These are phyloP conservation scores for Loris lydekkerianus DNA, from an alignment of 2,797 vertebrate genomes.

Conservation along the genomic window DNA sequence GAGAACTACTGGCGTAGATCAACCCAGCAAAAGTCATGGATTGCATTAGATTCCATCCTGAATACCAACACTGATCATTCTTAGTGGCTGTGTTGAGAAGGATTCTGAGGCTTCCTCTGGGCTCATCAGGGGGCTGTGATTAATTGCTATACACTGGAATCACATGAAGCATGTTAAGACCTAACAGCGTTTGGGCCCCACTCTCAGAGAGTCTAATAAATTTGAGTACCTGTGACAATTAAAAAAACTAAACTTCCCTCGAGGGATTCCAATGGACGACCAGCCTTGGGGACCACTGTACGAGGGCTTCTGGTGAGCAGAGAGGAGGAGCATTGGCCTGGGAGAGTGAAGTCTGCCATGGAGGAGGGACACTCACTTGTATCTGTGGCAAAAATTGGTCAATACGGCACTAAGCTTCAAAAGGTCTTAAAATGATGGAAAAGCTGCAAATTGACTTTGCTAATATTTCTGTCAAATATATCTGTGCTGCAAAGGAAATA, in stretches of 20 bases:
- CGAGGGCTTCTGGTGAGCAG: neutral
- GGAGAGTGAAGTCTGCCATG: neutral
- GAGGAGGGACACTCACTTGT: neutral
- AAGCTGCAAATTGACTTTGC: neutral
- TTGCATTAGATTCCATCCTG: neutral
- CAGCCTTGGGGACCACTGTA: neutral
- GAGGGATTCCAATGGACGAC: neutral
- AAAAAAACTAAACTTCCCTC: neutral
- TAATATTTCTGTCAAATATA: neutral
- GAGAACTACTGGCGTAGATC: neutral
- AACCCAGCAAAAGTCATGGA: neutral
- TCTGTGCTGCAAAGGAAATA: neutral
- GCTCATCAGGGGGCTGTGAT: neutral
- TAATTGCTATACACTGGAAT: neutral
- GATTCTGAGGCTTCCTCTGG: neutral
- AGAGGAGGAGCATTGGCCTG: neutral
- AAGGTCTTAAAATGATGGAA: conserved; percentile 5
- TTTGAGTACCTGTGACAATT: neutral
- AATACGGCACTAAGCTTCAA: neutral
- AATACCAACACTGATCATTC: neutral
- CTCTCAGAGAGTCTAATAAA: neutral
- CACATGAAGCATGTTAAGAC: neutral
- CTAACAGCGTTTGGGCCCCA: neutral
- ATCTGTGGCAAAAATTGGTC: neutral
- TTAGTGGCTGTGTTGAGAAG: neutral